Percentiles rank a stretch among this genome's conserved stretches.
Evolutionary conservation across 2,888 invertebrate genomes (phyloP).

Genomic region (Athalia rosae): DNA sequence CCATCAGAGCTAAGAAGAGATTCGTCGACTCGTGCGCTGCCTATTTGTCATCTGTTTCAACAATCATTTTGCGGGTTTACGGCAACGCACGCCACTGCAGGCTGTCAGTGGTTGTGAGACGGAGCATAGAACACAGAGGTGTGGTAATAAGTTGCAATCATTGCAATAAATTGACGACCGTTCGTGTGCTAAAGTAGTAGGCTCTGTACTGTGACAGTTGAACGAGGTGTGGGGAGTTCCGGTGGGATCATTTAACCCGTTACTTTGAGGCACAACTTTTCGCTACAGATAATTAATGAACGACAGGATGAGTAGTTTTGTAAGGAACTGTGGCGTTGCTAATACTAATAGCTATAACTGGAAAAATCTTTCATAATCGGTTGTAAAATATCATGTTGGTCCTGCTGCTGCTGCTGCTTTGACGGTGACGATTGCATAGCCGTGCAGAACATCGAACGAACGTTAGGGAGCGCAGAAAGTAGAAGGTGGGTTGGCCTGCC

Average conservation of each 20-base stretch:
- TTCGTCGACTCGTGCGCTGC: neutral
- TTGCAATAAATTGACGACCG: neutral
- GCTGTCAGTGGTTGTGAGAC: slow-evolving; percentile 16
- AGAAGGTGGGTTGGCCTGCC: neutral
- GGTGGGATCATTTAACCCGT: neutral
- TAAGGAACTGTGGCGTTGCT: no score
- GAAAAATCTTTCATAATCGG: no score
- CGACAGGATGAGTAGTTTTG: no score
- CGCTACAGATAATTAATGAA: neutral
- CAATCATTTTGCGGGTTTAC: neutral
- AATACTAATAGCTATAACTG: no score
- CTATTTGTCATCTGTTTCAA: neutral
- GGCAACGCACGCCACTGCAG: neutral
- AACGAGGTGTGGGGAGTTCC: neutral
- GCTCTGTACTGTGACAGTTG: no score
- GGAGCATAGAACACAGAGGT: no score
- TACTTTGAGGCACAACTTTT: neutral
- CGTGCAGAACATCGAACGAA: neutral
- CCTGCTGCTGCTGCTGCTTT: no score
- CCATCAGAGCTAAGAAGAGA: no score
- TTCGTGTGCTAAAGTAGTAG: neutral
- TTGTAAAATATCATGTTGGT: no score
- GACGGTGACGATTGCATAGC: neutral
- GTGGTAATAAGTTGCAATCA: neutral
- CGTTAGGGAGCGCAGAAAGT: neutral